A percentile compares a stretch with the other conserved stretches of the same genome.
Evolutionary conservation across 2,113 vertebrate genomes (phyloP).

Genomic region (Mustelus asterias): DNA sequence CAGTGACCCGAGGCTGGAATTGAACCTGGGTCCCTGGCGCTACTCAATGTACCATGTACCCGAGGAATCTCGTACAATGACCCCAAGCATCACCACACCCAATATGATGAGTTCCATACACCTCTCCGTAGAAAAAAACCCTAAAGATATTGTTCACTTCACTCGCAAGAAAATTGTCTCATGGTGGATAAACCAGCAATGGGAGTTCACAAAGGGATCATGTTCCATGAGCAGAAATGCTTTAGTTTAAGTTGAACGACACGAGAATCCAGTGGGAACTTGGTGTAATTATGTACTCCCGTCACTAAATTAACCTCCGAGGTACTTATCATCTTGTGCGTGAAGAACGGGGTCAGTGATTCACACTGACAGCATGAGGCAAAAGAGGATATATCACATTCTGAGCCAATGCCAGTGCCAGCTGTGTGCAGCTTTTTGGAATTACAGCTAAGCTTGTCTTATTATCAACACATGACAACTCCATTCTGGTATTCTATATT

Average conservation of each 20-base stretch:
- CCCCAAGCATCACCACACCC: not conserved
- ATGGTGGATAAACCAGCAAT: not conserved
- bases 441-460: not conserved
- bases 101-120: not conserved
- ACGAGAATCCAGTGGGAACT: not conserved
- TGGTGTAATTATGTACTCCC: not conserved
- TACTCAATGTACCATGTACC: too few relatives aligned
- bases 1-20: too few relatives aligned
- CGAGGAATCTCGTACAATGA: not conserved
- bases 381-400: not conserved
- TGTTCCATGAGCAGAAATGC: not conserved
- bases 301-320: not conserved
- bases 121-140: not conserved
- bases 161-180: not conserved
- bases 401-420: not conserved
- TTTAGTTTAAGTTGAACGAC: conserved; percentile 23
- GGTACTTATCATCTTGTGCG: not conserved
- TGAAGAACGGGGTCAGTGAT: not conserved
- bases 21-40: too few relatives aligned
- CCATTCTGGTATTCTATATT: not conserved
- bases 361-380: not conserved
- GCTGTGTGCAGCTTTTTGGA: not conserved
- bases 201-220: not conserved
- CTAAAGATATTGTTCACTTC: not conserved
- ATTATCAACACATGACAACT: not conserved